These are phyloP conservation scores for Morpho deidamia DNA, from an alignment of 2,888 invertebrate species.

Conservation along the genomic window DNA sequence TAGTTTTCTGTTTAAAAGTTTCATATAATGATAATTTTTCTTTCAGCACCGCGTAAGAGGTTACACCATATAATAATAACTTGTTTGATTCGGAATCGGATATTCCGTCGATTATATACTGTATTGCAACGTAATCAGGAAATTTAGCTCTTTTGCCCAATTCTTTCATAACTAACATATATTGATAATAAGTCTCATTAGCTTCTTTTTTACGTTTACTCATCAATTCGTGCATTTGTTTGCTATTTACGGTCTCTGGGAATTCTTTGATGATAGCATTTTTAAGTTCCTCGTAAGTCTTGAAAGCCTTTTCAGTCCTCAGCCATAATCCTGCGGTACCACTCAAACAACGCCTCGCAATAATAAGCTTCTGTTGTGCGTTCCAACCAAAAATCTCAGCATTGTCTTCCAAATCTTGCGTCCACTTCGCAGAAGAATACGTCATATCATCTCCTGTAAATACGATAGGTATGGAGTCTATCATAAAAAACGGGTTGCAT, in stretches of 20 bases:
- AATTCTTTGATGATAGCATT: background rate
- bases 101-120: background rate
- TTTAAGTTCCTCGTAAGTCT: background rate
- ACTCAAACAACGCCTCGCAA: constrained; percentile 21
- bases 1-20: no score
- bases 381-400: constrained; percentile 25
- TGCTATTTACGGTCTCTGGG: background rate
- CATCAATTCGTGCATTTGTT: background rate
- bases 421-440: constrained; percentile 17
- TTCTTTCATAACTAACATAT: background rate
- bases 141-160: background rate
- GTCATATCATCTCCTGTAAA: constrained; percentile 12
- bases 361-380: constrained; percentile 22
- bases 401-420: constrained; percentile 26
- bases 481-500: no score
- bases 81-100: no score
- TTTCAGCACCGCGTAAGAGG: no score
- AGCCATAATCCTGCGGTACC: background rate
- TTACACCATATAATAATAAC: no score
- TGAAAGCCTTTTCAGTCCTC: background rate
- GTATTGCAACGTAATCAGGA: background rate
- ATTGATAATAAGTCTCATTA: background rate
- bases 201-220: background rate
- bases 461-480: no score
- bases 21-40: no score